phyloP scores from a whole-genome alignment of 2,888 invertebrate genomes.

The Drosophila cognata region DNA sequence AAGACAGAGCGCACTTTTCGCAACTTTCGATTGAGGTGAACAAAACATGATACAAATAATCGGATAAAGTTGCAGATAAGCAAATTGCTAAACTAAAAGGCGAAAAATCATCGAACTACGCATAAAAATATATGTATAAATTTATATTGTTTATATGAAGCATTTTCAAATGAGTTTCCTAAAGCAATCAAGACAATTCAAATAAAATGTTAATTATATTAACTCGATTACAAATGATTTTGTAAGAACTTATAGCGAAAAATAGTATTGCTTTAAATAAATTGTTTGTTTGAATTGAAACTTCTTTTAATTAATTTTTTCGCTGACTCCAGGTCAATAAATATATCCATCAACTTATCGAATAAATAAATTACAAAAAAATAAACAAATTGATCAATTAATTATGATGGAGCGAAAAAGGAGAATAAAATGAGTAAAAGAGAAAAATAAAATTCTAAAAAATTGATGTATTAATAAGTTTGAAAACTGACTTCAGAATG shows the following conservation, averaged over 20 bases:
- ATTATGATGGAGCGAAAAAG: not conserved
- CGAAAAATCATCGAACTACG: not conserved
- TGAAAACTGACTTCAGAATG: not conserved
- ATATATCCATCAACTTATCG: not conserved
- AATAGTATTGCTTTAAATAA: not conserved
- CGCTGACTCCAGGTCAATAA: not conserved
- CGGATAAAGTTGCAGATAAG: not conserved
- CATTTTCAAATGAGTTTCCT: not conserved
- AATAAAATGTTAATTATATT: not conserved
- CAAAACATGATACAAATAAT: slow-evolving; percentile 2
- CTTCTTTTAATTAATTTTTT: not conserved
- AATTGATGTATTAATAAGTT: not conserved
- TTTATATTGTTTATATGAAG: not conserved
- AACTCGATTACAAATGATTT: not conserved
- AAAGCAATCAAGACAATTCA: not conserved
- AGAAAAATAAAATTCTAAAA: not conserved
- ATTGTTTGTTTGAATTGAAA: not conserved
- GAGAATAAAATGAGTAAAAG: not conserved
- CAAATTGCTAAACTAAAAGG: not conserved
- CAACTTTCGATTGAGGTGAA: not conserved
- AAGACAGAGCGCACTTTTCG: not conserved
- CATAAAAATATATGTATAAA: not conserved
- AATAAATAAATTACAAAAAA: not conserved
- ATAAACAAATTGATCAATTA: not conserved
- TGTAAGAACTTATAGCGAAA: not conserved